phyloP scores from a whole-genome alignment of 2,888 invertebrate species.

The Drosophila anomalata region DNA sequence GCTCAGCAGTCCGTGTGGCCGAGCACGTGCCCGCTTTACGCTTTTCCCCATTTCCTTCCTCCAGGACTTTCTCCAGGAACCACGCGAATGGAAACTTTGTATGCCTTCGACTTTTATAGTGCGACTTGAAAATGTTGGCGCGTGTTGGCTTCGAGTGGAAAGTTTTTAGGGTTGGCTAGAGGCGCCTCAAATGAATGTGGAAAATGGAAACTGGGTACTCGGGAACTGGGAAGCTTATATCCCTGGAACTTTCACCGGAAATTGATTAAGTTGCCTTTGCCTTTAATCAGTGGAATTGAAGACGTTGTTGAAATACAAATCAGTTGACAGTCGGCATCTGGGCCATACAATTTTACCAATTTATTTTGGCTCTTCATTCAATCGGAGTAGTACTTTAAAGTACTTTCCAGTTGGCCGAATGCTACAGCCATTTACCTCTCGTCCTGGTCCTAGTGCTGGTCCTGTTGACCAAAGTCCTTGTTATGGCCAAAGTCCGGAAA shows the following conservation, averaged over 20 bases:
- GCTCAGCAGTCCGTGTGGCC: slow-evolving; percentile 37
- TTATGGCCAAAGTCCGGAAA: slow-evolving; percentile 22
- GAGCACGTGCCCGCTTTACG: slow-evolving; percentile 36
- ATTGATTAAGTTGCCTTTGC: slow-evolving; percentile 67
- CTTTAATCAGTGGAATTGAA: slow-evolving; percentile 60
- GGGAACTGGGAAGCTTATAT: no score
- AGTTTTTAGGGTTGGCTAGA: slow-evolving; percentile 24
- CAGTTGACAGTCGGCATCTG: slow-evolving; percentile 41
- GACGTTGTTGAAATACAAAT: slow-evolving; percentile 60
- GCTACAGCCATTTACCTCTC: background rate
- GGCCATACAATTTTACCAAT: slow-evolving; percentile 4
- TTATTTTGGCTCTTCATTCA: background rate
- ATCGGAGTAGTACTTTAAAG: slow-evolving; percentile 23
- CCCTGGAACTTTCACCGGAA: slow-evolving; percentile 58
- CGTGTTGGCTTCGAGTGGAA: slow-evolving; percentile 31
- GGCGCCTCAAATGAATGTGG: background rate
- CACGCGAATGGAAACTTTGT: slow-evolving; percentile 43
- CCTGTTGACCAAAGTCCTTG: slow-evolving; percentile 15
- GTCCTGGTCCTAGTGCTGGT: no score
- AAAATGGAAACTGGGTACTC: background rate
- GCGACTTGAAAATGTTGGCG: slow-evolving; percentile 30
- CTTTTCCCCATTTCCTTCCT: background rate
- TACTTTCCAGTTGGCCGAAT: slow-evolving; percentile 6
- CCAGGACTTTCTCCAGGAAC: background rate
- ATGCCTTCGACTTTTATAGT: slow-evolving; percentile 12